phyloP scores from a whole-genome alignment of 2,113 vertebrate genomes.

The Bombycilla garrulus region DNA sequence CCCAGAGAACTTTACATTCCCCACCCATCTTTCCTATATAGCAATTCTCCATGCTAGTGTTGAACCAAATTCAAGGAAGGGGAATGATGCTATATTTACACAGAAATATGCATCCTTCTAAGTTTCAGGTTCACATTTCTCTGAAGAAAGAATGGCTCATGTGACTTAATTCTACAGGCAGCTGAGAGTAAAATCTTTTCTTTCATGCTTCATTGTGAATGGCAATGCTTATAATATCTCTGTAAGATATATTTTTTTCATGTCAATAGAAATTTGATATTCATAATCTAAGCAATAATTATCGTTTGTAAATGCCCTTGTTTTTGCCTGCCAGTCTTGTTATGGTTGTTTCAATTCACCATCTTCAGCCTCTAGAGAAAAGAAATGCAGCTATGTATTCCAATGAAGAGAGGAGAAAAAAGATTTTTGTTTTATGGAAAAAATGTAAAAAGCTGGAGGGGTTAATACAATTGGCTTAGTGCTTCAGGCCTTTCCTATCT shows the following conservation, averaged over 20 bases:
- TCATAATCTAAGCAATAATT: conserved; percentile 60
- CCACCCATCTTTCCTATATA: not conserved
- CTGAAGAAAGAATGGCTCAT: not conserved
- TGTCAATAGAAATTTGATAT: conserved; percentile 56
- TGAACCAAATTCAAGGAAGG: not conserved
- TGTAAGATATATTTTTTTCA: conserved; percentile 32
- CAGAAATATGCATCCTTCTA: not conserved
- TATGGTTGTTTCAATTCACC: conserved; percentile 33
- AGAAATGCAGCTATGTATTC: conserved; percentile 11
- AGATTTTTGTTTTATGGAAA: not conserved
- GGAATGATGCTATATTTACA: not conserved
- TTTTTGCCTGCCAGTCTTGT: conserved; percentile 44
- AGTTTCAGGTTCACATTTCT: not conserved
- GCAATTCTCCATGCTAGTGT: not conserved
- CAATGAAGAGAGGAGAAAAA: not conserved
- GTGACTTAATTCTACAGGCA: conserved; percentile 22
- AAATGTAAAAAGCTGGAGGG: not conserved
- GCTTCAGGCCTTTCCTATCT: not conserved
- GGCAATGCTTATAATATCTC: conserved; percentile 44
- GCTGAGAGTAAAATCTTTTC: conserved; percentile 18
- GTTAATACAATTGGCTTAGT: not conserved
- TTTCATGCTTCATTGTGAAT: conserved; percentile 45
- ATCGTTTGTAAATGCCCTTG: conserved; percentile 48
- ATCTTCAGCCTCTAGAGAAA: not conserved
- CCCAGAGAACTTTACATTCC: not conserved